Percentiles rank a stretch among this genome's conserved stretches.
Evolutionary conservation across 1,140 invertebrate species (phyloP).

Genomic region (Euwallacea fornicatus): DNA sequence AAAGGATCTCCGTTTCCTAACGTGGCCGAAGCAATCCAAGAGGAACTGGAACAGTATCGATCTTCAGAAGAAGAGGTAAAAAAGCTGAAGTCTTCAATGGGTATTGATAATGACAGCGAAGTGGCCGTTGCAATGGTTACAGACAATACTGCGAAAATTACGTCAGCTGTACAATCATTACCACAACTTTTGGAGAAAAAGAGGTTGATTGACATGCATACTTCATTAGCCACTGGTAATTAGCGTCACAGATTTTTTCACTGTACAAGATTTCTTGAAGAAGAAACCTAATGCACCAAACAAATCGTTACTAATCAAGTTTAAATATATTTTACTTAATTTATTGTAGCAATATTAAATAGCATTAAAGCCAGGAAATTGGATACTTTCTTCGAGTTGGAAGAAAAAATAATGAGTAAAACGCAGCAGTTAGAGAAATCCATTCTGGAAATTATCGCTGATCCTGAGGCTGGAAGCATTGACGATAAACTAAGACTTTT

Average conservation of each 20-base stretch:
- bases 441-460: slow-evolving; percentile 79
- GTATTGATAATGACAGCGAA: slow-evolving; percentile 77
- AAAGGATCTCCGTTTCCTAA: slow-evolving; percentile 96
- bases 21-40: slow-evolving; percentile 97
- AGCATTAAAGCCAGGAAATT: slow-evolving; percentile 88
- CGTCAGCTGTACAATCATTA: slow-evolving; percentile 91
- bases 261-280: neutral
- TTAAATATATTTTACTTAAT: neutral
- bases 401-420: slow-evolving; percentile 96
- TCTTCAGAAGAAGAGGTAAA: slow-evolving; percentile 96
- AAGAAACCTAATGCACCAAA: neutral
- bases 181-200: slow-evolving; percentile 98
- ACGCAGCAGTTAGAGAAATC: slow-evolving; percentile 71
- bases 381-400: slow-evolving; percentile 95
- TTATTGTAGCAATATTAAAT: slow-evolving; percentile 71
- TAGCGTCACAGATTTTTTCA: slow-evolving; percentile 1
- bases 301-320: neutral
- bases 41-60: slow-evolving; percentile 92
- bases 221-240: slow-evolving; percentile 89
- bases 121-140: slow-evolving; percentile 79
- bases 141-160: slow-evolving; percentile 92
- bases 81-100: slow-evolving; percentile 90
- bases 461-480: slow-evolving; percentile 80
- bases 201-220: slow-evolving; percentile 97
- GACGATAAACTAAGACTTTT: slow-evolving; percentile 95